Base-by-base conservation (phyloP, 2,113 vertebrate species). In the Eubucco bourcierii region DNA sequence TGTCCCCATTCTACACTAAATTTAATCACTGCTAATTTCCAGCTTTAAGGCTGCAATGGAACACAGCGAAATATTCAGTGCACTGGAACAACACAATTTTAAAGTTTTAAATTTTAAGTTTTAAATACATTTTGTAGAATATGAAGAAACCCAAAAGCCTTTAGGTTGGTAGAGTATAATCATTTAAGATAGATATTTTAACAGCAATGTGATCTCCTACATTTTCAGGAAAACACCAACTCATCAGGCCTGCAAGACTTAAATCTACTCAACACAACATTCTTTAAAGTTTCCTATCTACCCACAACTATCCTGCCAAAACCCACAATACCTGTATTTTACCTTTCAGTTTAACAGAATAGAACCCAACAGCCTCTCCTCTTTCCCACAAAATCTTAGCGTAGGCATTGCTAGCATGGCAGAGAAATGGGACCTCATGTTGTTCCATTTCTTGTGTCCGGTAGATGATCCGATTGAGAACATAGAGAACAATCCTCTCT, bases 291-390 rank as follows among this genome's bases (percentile, higher is more conserved):
- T 80, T 28, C 7, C 6, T 28, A 39, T 14, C 20, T 65, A 12
- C 15, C 21, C 5, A 16, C 20, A 5, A 23, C 10, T 9, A 28
- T 1, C 1, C 1, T 13, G 10, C 7, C 29, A 64, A n/a, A 73
- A 34, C 33, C 37, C 53, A 67, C 4, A 75, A 15, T 28, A 52
- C 15, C 58, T 25, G 12, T 16, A 11, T 29, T 93, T 96, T 97
- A 99, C 99, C 99, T 98, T 93, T 90, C 81, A 96, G 97, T 96
- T 99, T 99, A 94, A 99, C 98, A 31, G 99, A 99, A 96, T 99
- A 99, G 97, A 99, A 99, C 13, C 98, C 99, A 94, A 99, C 90
- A 47, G 99, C 99, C 75, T 99, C 98, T 95, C 99, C 99, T 87
- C 98, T 96, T 70, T 97, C 97, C 99, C 99, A 99, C 68, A 99